phyloP scores from a whole-genome alignment of 2,888 invertebrate species.

The Brassicogethes aeneus region DNA sequence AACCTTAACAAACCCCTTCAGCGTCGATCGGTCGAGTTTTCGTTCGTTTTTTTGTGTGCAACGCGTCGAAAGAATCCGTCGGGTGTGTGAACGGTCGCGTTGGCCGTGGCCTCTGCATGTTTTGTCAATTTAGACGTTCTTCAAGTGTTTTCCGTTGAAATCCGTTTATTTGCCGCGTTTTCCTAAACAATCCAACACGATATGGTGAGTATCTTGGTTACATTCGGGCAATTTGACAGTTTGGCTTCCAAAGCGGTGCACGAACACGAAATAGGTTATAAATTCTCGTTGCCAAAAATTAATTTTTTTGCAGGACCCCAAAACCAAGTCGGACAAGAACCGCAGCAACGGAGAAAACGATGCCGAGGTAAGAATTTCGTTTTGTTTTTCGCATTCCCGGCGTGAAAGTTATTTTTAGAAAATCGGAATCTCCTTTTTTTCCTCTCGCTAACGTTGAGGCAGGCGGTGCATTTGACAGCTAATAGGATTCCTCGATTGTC shows the following conservation, averaged over 20 bases:
- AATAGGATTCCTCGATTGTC: no score
- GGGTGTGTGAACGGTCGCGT: not conserved
- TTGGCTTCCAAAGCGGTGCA: no score
- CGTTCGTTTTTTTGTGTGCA: not conserved
- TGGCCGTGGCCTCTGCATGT: not conserved
- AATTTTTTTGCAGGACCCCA: slow-evolving; percentile 49
- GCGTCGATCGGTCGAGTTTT: not conserved
- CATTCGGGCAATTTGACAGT: no score
- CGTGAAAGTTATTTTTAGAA: slow-evolving; percentile 1
- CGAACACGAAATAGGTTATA: not conserved
- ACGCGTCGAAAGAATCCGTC: not conserved
- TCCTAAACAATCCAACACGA: not conserved
- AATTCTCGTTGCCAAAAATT: slow-evolving; percentile 7
- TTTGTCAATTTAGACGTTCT: no score
- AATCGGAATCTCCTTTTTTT: no score
- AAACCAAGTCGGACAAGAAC: slow-evolving; percentile 47
- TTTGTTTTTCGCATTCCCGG: not conserved
- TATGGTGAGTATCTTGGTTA: not conserved
- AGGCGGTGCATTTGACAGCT: no score
- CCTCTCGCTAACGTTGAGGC: no score
- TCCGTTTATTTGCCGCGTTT: not conserved
- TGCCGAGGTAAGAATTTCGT: slow-evolving; percentile 25
- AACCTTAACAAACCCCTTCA: not conserved
- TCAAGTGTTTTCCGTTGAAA: not conserved
- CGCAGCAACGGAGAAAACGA: slow-evolving; percentile 50